Evolutionary conservation across 2,113 vertebrate genomes (phyloP).

Genomic region (Rhynchomys soricoides): DNA sequence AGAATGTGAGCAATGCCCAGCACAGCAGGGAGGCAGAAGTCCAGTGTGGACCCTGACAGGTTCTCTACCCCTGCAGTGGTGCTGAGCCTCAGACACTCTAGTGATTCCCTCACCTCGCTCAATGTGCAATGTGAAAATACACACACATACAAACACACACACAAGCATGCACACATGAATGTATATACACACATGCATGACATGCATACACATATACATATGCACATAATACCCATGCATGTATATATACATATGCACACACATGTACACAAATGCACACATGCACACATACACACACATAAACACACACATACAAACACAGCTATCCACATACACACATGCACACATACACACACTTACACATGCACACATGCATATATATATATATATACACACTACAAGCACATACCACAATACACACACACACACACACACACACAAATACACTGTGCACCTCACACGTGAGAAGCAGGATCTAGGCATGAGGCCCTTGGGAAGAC

Average conservation of each 20-base stretch:
- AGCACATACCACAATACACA: too few species aligned
- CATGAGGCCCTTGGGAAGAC: not conserved
- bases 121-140: not conserved
- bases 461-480: not conserved
- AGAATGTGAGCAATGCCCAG: not conserved
- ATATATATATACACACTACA: not conserved
- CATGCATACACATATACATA: not conserved
- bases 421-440: not conserved
- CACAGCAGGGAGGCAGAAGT: too few species aligned
- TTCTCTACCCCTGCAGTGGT: not conserved
- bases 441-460: not conserved
- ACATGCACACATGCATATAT: too few species aligned
- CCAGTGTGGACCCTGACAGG: not conserved
- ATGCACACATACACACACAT: not conserved
- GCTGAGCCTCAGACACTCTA: not conserved
- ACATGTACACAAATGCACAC: not conserved
- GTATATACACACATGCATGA: too few species aligned
- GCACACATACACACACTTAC: too few species aligned
- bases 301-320: not conserved
- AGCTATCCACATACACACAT: not conserved
- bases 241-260: not conserved
- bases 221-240: accelerated
- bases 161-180: too few species aligned
- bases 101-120: not conserved
- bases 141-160: not conserved